Evolutionary conservation across 2,797 vertebrate genomes (phyloP).

Genomic region (Champsocephalus gunnari): DNA sequence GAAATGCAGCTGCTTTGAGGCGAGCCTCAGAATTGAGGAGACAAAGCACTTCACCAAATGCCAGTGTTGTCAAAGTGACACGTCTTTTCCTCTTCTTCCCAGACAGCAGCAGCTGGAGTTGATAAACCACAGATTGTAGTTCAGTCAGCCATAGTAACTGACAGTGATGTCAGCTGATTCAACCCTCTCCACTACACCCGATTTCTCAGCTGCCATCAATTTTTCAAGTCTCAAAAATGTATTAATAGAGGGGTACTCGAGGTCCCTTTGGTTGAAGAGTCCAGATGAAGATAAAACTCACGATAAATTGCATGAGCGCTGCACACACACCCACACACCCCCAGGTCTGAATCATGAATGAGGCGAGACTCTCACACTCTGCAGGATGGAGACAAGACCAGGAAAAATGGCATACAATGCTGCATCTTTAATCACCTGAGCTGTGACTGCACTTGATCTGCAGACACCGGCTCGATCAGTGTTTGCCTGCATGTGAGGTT

Average conservation of each 20-base stretch:
- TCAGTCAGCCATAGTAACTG: constrained; percentile 64
- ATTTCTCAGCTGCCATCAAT: constrained; percentile 73
- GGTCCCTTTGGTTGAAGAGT: constrained; percentile 59
- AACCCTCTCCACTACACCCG: constrained; percentile 67
- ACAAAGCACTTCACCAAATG: constrained; percentile 57
- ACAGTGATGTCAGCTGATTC: constrained; percentile 70
- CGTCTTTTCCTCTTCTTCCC: constrained; percentile 51
- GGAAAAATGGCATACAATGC: constrained; percentile 69
- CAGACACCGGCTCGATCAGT: constrained; percentile 75
- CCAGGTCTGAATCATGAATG: constrained; percentile 84
- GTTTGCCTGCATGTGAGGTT: constrained; percentile 67
- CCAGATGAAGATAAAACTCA: constrained; percentile 77
- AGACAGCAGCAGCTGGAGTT: constrained; percentile 71
- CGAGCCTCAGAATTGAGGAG: constrained; percentile 42
- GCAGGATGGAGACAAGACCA: constrained; percentile 66
- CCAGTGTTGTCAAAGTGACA: constrained; percentile 62
- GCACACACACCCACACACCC: constrained; percentile 28
- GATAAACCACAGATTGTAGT: constrained; percentile 70
- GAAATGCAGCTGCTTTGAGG: constrained; percentile 45
- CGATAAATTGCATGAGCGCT: constrained; percentile 68
- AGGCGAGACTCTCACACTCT: constrained; percentile 75
- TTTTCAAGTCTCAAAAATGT: constrained; percentile 74
- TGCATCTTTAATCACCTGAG: constrained; percentile 83
- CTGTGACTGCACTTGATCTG: constrained; percentile 81
- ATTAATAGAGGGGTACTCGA: constrained; percentile 78